A percentile compares a stretch with the other conserved stretches of the same genome.
Evolutionary conservation across 2,113 vertebrate genomes (phyloP).

Genomic region (Mus musculus): DNA sequence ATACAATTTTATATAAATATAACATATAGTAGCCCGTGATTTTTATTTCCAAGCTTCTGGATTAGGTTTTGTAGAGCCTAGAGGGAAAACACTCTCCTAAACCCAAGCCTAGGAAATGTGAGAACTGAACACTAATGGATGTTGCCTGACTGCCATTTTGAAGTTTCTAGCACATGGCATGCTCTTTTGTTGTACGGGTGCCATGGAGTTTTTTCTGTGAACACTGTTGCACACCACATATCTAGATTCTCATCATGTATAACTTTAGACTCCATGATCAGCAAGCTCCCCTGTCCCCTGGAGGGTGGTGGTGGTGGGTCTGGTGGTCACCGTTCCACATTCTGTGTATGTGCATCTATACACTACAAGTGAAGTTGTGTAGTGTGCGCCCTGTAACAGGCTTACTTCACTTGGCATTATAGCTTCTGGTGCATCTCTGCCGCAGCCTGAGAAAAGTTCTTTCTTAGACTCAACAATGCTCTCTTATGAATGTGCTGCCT

Average conservation of each 20-base stretch:
- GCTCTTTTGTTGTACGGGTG: neutral
- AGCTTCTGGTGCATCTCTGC: neutral
- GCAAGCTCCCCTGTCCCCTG: neutral
- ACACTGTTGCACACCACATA: neutral
- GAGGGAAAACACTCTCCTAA: neutral
- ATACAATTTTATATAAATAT: neutral
- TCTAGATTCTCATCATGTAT: neutral
- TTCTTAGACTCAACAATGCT: neutral
- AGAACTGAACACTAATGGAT: neutral
- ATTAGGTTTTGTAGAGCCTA: conserved; percentile 20
- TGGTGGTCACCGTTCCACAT: neutral
- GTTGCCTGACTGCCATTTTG: neutral
- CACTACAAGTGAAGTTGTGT: neutral
- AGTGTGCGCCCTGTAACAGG: neutral
- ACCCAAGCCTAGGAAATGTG: neutral
- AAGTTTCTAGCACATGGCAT: neutral
- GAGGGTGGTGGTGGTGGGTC: neutral
- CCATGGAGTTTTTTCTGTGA: neutral
- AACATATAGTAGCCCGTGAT: neutral
- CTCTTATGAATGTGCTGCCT: neutral
- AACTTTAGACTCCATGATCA: neutral
- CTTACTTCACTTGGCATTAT: neutral
- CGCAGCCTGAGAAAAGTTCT: neutral
- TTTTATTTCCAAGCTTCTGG: conserved; percentile 17
- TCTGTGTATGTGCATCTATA: neutral